Evolutionary conservation across 2,797 vertebrate genomes (phyloP).

Genomic region (Chanos chanos): DNA sequence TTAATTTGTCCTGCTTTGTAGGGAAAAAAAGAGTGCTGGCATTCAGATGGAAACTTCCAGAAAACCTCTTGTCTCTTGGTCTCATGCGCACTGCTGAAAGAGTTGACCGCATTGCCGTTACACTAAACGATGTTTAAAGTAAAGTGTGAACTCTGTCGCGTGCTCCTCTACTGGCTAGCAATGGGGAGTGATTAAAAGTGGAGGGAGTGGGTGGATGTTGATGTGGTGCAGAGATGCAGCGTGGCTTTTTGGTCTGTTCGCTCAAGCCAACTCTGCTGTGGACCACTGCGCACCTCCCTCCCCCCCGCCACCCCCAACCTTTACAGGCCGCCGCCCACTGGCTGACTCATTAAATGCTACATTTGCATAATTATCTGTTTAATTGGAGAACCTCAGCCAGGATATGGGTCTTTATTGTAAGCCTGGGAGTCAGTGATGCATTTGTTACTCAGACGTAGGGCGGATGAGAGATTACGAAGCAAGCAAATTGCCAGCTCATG

Average conservation of each 20-base stretch:
- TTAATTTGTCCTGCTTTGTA: background rate
- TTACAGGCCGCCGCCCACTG: constrained; percentile 72
- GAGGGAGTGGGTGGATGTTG: too few species aligned
- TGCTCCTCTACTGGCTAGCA: too few species aligned
- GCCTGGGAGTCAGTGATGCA: constrained; percentile 62
- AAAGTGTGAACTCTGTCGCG: too few species aligned
- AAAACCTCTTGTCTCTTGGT: constrained; percentile 1
- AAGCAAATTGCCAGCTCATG: constrained; percentile 70
- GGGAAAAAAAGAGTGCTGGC: constrained; percentile 19
- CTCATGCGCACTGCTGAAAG: constrained; percentile 22
- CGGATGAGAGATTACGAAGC: constrained; percentile 66
- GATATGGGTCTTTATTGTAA: constrained; percentile 60
- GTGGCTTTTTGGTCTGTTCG: constrained; percentile 8
- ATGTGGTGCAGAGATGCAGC: too few species aligned
- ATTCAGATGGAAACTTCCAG: constrained; percentile 26
- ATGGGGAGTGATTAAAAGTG: too few species aligned
- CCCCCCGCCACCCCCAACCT: constrained; percentile 34
- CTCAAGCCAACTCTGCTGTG: constrained; percentile 50
- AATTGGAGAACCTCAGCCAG: constrained; percentile 69
- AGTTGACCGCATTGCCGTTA: too few species aligned
- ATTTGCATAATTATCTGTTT: constrained; percentile 81
- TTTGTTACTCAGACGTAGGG: constrained; percentile 66
- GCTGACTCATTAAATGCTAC: constrained; percentile 80
- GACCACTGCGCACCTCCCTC: constrained; percentile 53
- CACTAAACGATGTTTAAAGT: too few species aligned